Evolutionary conservation across 2,113 vertebrate species (phyloP).

Genomic region (Leucosticte australis): DNA sequence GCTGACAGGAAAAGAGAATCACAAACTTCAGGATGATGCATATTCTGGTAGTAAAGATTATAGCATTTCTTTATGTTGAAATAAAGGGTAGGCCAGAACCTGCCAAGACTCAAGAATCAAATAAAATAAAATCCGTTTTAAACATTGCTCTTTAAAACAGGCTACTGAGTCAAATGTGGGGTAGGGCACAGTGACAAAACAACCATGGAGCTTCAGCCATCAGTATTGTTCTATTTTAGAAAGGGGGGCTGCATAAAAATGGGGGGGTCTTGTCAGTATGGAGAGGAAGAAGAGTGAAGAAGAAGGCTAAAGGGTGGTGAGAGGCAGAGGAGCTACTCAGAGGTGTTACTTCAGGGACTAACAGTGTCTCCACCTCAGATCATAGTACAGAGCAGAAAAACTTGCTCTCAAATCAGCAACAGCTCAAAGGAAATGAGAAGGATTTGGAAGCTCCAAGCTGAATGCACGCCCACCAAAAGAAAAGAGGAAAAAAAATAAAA

Average conservation of each 20-base stretch:
- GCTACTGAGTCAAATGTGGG: not conserved
- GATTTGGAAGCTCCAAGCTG: not conserved
- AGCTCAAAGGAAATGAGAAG: not conserved
- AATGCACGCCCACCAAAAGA: not conserved
- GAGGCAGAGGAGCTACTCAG: not conserved
- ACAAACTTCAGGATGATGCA: not conserved
- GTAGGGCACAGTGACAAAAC: rapidly evolving
- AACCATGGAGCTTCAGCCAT: not conserved
- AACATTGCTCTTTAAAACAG: not conserved
- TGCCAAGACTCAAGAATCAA: not conserved
- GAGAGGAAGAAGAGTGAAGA: not conserved
- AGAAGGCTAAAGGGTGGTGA: not conserved
- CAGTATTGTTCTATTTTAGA: not conserved
- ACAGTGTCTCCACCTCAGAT: not conserved
- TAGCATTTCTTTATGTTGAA: not conserved
- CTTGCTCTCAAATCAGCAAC: rapidly evolving
- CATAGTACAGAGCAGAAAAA: not conserved
- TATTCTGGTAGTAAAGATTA: not conserved
- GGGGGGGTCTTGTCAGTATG: not conserved
- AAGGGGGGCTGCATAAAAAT: not conserved
- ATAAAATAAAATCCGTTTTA: not conserved
- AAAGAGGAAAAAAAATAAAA: not conserved
- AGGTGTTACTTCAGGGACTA: not conserved
- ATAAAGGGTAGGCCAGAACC: not conserved
- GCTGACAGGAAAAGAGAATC: not conserved